Conservation (phyloP, 2,888 invertebrate genomes). For the Halictus quadricinctus region DNA sequence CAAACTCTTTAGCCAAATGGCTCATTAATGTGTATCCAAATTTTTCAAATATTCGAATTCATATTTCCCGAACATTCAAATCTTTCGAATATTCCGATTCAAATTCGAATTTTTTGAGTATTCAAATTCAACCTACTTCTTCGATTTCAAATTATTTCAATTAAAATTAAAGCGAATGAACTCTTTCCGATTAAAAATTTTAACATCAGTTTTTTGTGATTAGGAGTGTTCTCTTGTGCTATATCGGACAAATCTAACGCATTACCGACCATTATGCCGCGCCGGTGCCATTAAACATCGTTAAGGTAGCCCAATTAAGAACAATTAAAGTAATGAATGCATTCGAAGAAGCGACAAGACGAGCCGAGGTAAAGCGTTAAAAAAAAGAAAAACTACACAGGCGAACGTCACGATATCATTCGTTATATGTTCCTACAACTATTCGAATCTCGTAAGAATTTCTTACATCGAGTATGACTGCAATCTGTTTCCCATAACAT, state of each 20-base stretch:
- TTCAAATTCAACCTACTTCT: neutral
- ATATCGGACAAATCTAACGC: neutral
- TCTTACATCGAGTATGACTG: neutral
- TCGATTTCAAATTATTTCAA: neutral
- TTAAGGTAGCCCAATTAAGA: conserved; percentile 10
- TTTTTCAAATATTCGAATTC: neutral
- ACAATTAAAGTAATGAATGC: conserved; percentile 10
- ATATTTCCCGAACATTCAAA: neutral
- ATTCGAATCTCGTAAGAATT: conserved; percentile 1
- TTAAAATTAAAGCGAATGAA: neutral
- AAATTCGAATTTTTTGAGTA: neutral
- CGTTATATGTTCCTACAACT: neutral
- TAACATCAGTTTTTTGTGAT: neutral
- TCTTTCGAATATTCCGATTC: neutral
- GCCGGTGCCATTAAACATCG: neutral
- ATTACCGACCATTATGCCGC: neutral
- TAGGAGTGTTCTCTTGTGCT: neutral
- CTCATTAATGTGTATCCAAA: neutral
- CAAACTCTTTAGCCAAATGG: neutral
- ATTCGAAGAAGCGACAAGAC: conserved; percentile 1
- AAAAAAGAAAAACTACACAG: neutral
- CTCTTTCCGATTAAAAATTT: neutral
- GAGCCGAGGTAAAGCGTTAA: neutral
- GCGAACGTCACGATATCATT: neutral
- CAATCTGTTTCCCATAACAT: neutral